Base-by-base conservation (phyloP, 2,113 vertebrate genomes). In the Pithys albifrons region DNA sequence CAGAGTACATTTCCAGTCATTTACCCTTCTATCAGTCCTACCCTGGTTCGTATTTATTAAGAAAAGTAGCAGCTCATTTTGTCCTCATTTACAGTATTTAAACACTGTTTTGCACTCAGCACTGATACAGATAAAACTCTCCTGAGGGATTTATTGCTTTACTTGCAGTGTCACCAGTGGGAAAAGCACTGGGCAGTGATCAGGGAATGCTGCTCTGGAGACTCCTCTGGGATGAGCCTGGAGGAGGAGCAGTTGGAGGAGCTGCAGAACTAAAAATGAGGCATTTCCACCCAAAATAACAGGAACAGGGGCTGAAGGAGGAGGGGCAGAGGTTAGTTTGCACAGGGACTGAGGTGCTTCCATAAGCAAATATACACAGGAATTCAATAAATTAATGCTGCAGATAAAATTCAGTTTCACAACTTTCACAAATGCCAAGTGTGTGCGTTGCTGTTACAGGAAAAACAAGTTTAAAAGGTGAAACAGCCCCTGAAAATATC, bases 321-420 rank as follows among this genome's bases (percentile, higher is more conserved):
- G n/a, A 72, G 10, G 1, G 12, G 66, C 11, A 59, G 59, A 29
- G 29, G 33, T 14, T 65, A 39, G 28, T 51, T 35, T 57, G 35
- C 51, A 28, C 22, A 62, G 35, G 7, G 41, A 69, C 37, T 14
- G 28, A 28, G 33, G 14, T 33, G 55, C n/a, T 91, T 65, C 54
- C 66, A 59, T 72, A 91, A 83, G 70, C 58, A 73, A 74, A 67
- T 54, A 59, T 4, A 46, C 12, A 62, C 1, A 10, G 66, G 10
- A 89, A 78, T 85, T 33, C 70, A 95, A 94, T 91, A 93, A 95
- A 91, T 91, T 91, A 94, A 41, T 72, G 39, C 19, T 85, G 55
- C 61, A 69, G 51, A 19, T 28, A 8, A 14, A 29, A 49, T 14
- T 13, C 31, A 33, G 31, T 76, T 71, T 66, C 77, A 70, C 15